Evolutionary conservation across 2,113 vertebrate genomes (phyloP), one percentile per base, ranked within the genome.

Genomic region (Glaucidium brasilianum): DNA sequence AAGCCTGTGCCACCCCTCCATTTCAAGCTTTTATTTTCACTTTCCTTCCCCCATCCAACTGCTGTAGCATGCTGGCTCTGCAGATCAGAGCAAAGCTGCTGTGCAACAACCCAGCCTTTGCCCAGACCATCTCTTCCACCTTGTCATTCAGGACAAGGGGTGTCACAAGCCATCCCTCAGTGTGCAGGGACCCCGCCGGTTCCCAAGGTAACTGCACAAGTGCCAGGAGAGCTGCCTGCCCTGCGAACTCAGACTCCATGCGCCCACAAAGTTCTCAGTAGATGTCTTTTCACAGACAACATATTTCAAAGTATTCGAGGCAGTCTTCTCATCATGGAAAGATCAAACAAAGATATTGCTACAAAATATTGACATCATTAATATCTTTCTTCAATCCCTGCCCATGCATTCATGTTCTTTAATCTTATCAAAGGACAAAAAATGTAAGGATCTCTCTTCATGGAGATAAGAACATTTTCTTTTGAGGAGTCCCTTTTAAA

Each of bases 191-290:
- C 6, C 7, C 6, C 53, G 17, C 14, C 7, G 17, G 30, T 0
- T 67, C 45, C 12, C 41, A 26, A 12, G 47, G 34, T 10, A 60
- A 22, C 2, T 18, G 23, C 39, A 5, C 5, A 15, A 49, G 35
- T 64, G 13, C 18, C 34, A n/a, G n/a, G 62, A 63, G 35, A 74
- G 12, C 34, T 35, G 12, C 5, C 35, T 76, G 23, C 10, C 8
- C 17, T 4, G 1, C 11, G 32, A 82, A 4, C 10, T n/a, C 1
- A 1, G 30, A 15, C 8, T 68, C 14, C 2, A 0, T 6, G n/a
- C 25, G 34, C 15, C 7, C 63, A 76, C n/a, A 63, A 63, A 90
- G 79, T 41, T 32, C 32, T 19, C 32, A 13, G 1, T 3, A 43
- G 39, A 43, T 9, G 2, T 21, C 55, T 86, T 83, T 73, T 30